Conservation (phyloP, 2,888 invertebrate genomes). For the Eulithis testata region DNA sequence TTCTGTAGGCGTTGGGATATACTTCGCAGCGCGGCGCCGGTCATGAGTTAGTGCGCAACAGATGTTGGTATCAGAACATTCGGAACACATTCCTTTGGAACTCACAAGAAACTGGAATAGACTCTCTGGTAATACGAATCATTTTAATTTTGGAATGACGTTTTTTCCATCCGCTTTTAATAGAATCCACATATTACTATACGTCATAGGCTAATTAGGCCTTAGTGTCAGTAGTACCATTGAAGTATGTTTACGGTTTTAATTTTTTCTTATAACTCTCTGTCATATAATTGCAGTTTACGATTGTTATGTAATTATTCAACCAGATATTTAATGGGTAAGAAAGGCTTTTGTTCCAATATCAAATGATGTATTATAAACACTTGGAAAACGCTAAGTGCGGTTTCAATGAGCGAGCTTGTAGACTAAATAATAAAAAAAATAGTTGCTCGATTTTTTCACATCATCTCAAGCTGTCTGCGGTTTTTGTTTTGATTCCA, state of each 20-base stretch:
- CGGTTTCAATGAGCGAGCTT: slow-evolving; percentile 17
- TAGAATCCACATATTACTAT: slow-evolving; percentile 6
- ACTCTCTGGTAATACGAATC: slow-evolving; percentile 6
- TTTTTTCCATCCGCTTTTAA: slow-evolving; percentile 11
- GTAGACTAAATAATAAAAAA: slow-evolving; percentile 44
- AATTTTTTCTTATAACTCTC: too few relatives aligned
- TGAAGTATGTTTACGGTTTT: too few relatives aligned
- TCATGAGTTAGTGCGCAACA: slow-evolving; percentile 72
- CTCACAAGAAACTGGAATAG: slow-evolving; percentile 27
- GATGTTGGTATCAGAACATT: slow-evolving; percentile 54
- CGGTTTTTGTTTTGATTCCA: slow-evolving; percentile 13
- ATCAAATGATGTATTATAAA: slow-evolving; percentile 16
- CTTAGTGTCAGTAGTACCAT: too few relatives aligned
- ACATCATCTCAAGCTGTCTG: slow-evolving; percentile 17
- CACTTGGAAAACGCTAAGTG: slow-evolving; percentile 24
- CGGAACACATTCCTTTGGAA: slow-evolving; percentile 29
- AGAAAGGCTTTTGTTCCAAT: slow-evolving; percentile 1
- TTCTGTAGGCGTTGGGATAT: slow-evolving; percentile 22
- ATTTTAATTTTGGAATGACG: slow-evolving; percentile 17
- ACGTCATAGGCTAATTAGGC: too few relatives aligned
- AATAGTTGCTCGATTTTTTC: slow-evolving; percentile 19
- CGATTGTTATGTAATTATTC: too few relatives aligned
- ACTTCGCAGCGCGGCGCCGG: slow-evolving; percentile 23
- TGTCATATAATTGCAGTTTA: too few relatives aligned
- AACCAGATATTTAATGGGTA: too few relatives aligned